Conservation (phyloP, 2,888 invertebrate genomes). For the Limenitis camilla region DNA sequence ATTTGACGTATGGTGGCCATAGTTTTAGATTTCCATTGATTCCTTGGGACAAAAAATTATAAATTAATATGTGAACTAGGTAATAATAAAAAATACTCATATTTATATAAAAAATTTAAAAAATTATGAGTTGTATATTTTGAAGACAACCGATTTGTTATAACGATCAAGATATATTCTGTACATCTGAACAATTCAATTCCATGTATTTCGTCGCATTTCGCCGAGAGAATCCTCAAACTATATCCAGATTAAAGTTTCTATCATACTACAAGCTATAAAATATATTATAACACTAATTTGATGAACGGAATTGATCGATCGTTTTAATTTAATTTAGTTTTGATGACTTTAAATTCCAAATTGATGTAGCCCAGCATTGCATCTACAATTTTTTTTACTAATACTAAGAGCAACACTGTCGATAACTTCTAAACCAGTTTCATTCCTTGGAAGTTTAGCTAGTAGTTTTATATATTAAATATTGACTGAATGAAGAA, state of each 20-base stretch:
- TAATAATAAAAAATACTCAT: background rate
- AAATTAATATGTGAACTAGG: background rate
- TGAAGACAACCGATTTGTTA: constrained; percentile 2
- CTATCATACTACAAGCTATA: constrained; percentile 3
- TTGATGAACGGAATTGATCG: background rate
- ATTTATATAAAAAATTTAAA: too few species aligned
- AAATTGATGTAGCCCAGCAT: too few species aligned
- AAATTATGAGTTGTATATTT: too few species aligned
- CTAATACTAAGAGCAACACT: too few species aligned
- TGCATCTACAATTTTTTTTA: too few species aligned
- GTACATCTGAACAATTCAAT: constrained; percentile 17
- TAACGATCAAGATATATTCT: constrained; percentile 11
- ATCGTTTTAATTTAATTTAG: too few species aligned
- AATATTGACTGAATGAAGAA: too few species aligned
- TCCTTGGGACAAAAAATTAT: background rate
- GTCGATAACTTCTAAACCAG: too few species aligned
- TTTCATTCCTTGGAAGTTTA: too few species aligned
- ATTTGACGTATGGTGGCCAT: constrained; percentile 7
- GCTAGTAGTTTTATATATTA: too few species aligned
- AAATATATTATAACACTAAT: background rate
- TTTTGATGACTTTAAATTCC: too few species aligned
- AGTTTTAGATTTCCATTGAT: constrained; percentile 2
- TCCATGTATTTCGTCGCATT: constrained; percentile 18
- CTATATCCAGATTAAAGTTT: constrained; percentile 20
- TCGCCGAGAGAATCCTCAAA: constrained; percentile 15